Evolutionary conservation across 2,888 invertebrate genomes (phyloP), one percentile per base, ranked within the genome.

Genomic region (Stenolophus ochropezus): DNA sequence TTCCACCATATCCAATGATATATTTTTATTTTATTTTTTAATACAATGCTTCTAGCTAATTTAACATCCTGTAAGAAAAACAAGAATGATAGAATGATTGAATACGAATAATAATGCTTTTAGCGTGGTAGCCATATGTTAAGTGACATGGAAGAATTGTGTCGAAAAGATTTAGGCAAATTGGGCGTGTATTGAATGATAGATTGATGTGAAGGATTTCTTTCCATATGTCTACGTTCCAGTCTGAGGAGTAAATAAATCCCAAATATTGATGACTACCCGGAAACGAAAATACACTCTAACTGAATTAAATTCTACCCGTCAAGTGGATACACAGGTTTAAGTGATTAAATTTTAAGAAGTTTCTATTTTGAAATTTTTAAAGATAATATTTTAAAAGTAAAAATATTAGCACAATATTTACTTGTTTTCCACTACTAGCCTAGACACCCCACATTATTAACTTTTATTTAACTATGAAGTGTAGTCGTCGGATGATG

Each of bases 131-230:
- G 25, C 16, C 16, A 14, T 4, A 11, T n/a, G 61, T 25, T 61
- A 56, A 21, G 4, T 25, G 61, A 25, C 25, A 14, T 25, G 25
- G 23, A 25, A 25, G 61, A 61, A 61, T 61, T 61, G 61, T 18
- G 11, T n/a, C 14, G 61, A 14, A 61, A 14, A 23, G 61, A 61
- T 61, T 61, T 61, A 61, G 61, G 61, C 25, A 61, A 61, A 61
- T 61, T 61, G 61, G 25, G 61, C 61, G 25, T 61, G 61, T 61
- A 61, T 61, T 25, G 61, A 61, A 61, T 61, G 61, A 61, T 25
- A 61, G 61, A 61, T 61, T 25, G 61, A 61, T 25, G 53, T 16
- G n/a, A 14, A 11, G 14, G 61, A 25, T 25, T 61, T 61, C 61
- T 23, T 25, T 61, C 14, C n/a, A 25, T 0, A 14, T 23, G 25